A percentile compares a stretch with the other conserved stretches of the same genome.
Conservation (phyloP, 2,888 invertebrate species). For the Megaustenia siamemsis region DNA sequence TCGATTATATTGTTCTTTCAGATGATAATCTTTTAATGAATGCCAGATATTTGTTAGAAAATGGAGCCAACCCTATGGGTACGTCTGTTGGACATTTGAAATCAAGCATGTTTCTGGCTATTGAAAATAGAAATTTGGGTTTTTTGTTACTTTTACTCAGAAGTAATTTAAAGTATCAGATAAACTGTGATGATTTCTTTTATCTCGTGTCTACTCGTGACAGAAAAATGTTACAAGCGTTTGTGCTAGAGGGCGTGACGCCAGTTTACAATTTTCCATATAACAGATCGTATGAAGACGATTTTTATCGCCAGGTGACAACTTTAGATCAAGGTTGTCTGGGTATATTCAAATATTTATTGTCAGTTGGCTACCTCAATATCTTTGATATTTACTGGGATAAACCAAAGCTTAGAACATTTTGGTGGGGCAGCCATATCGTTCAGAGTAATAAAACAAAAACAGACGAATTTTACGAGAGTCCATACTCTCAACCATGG, state of each 20-base stretch:
- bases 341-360: not conserved
- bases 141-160: not conserved
- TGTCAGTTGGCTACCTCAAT: conserved; percentile 15
- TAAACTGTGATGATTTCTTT: conserved; percentile 17
- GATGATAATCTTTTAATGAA: too few species aligned
- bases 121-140: not conserved
- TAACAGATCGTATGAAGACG: not conserved
- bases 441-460: not conserved
- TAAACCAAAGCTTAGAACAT: not conserved
- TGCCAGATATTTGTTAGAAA: not conserved
- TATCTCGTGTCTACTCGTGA: not conserved
- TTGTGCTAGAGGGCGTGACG: not conserved
- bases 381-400: not conserved
- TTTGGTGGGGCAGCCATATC: too few species aligned
- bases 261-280: too few species aligned
- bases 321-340: not conserved
- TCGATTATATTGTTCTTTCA: not conserved
- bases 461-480: not conserved
- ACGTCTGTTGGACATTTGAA: not conserved
- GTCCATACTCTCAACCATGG: conserved; percentile 31
- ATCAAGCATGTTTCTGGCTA: not conserved
- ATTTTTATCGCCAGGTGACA: not conserved
- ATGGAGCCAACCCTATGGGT: conserved; percentile 35
- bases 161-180: not conserved
- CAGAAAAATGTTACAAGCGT: not conserved